phyloP scores from a whole-genome alignment of 2,888 invertebrate species.

The Limulus polyphemus region DNA sequence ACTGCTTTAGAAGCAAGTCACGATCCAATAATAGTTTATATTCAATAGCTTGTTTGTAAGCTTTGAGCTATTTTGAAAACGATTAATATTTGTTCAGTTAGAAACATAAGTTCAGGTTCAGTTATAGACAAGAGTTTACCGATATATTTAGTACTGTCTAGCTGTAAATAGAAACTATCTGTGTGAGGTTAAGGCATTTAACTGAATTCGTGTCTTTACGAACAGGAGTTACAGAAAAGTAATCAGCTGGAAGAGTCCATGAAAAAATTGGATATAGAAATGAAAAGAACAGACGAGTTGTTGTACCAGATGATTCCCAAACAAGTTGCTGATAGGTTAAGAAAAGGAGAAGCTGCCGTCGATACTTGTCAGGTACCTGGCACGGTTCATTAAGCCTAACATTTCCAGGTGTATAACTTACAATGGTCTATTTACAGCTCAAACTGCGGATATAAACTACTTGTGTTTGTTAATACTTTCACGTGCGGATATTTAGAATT shows the following conservation, averaged over 20 bases:
- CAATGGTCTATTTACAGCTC: no score
- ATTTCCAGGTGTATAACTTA: no score
- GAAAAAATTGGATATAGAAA: conserved; percentile 87
- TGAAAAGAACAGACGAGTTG: conserved; percentile 86
- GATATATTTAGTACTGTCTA: not conserved
- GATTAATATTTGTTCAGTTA: not conserved
- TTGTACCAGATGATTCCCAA: conserved; percentile 99
- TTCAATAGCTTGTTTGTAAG: no score
- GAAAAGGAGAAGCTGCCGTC: conserved; percentile 89
- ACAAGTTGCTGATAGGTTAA: conserved; percentile 82
- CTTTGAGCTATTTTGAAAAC: no score
- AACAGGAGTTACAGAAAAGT: conserved; percentile 87
- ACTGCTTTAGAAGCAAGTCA: no score
- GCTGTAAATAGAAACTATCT: not conserved
- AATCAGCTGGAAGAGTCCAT: conserved; percentile 92
- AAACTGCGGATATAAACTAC: no score
- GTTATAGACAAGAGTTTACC: not conserved
- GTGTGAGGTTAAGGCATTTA: not conserved
- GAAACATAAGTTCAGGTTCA: not conserved
- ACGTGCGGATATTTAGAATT: no score
- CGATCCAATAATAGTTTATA: no score
- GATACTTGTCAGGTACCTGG: conserved; percentile 80
- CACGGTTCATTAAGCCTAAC: no score
- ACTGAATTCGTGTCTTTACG: not conserved
- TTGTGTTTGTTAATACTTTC: no score